A percentile compares a stretch with the other conserved stretches of the same genome.
Evolutionary conservation across 2,888 invertebrate species (phyloP).

Genomic region (Ophioninae sp.): DNA sequence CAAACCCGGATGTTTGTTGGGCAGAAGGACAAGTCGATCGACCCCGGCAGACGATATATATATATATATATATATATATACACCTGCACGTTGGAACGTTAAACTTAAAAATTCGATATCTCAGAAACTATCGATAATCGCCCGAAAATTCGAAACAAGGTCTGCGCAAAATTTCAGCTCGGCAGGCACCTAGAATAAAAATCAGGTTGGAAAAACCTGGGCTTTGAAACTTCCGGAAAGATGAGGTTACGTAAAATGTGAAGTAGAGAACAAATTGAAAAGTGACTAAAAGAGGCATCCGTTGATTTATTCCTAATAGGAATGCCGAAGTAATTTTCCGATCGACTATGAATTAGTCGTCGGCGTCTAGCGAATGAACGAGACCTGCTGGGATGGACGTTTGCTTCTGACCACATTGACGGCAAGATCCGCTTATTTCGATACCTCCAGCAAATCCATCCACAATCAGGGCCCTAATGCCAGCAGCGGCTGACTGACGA

Average conservation of each 20-base stretch:
- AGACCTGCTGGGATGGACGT: slow-evolving; percentile 39
- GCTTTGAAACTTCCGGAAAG: background rate
- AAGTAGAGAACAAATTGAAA: slow-evolving; percentile 18
- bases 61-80: no score
- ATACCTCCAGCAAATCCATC: slow-evolving; percentile 37
- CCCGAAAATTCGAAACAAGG: no score
- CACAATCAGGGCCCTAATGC: slow-evolving; percentile 37
- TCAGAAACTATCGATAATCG: no score
- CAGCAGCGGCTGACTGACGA: slow-evolving; percentile 31
- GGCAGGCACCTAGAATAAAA: no score
- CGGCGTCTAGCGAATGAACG: background rate
- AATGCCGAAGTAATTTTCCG: slow-evolving; percentile 19
- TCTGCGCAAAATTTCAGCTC: no score
- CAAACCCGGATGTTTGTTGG: no score
- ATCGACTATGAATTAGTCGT: background rate
- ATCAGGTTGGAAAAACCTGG: no score
- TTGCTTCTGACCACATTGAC: slow-evolving; percentile 33
- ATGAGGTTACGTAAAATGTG: slow-evolving; percentile 7
- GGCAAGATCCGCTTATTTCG: slow-evolving; percentile 30
- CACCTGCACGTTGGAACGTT: no score
- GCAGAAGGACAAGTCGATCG: no score
- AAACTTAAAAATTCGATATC: no score
- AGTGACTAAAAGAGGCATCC: slow-evolving; percentile 22
- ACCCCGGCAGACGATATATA: background rate
- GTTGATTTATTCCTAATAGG: slow-evolving; percentile 14